Conservation (phyloP, 1,140 invertebrate genomes). For the Plodia interpunctella region DNA sequence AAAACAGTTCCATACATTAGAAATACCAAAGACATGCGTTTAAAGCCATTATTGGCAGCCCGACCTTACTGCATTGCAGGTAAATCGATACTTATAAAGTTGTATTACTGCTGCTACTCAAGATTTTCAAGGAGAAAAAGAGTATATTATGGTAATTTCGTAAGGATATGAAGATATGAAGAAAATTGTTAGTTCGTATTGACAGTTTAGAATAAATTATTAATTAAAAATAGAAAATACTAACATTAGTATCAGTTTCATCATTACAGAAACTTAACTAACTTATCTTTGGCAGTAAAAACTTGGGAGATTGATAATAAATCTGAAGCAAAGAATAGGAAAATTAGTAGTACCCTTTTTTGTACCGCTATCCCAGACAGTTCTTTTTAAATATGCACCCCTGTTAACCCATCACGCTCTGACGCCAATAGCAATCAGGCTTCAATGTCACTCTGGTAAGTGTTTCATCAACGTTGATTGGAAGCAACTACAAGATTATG, state of each 20-base stretch:
- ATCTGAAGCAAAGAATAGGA: no score
- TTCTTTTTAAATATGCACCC: slow-evolving; percentile 48
- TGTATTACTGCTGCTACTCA: background rate
- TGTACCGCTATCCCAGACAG: slow-evolving; percentile 29
- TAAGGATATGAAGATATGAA: no score
- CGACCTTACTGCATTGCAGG: background rate
- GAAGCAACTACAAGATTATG: no score
- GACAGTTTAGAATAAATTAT: no score
- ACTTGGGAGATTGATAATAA: no score
- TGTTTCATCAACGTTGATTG: background rate
- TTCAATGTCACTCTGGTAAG: slow-evolving; percentile 11
- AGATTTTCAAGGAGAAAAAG: background rate
- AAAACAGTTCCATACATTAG: no score
- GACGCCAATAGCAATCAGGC: slow-evolving; percentile 50
- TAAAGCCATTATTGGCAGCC: background rate
- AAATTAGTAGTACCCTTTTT: no score
- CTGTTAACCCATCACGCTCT: slow-evolving; percentile 44
- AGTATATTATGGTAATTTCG: background rate
- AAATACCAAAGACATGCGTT: no score
- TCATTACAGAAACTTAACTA: no score
- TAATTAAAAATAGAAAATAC: slow-evolving; percentile 19
- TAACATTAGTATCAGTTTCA: no score
- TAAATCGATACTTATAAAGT: background rate
- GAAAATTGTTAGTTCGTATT: no score
- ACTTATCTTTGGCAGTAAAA: no score